Percentiles rank a stretch among this genome's conserved stretches.
Conservation (phyloP, 1,140 invertebrate species). For the Drosophila lowei region DNA sequence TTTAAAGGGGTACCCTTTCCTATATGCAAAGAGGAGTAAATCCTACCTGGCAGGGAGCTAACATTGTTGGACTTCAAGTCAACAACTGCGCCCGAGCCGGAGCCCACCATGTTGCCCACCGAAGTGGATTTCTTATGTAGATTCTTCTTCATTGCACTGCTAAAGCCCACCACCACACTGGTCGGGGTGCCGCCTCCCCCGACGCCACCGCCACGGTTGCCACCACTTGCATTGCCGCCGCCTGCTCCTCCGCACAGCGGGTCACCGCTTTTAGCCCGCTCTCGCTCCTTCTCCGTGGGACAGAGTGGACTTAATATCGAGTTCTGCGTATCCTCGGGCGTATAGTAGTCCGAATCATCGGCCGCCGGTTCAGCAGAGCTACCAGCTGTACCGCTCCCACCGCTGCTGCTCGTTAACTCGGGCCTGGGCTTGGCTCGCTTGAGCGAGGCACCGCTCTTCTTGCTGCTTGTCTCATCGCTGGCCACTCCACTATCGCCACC, state of each 20-base stretch:
- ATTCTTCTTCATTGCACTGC: constrained; percentile 59
- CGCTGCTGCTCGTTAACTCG: constrained; percentile 20
- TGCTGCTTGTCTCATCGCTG: constrained; percentile 30
- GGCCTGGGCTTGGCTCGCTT: constrained; percentile 43
- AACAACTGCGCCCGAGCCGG: constrained; percentile 34
- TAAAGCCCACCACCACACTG: constrained; percentile 58
- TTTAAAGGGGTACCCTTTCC: too few species aligned
- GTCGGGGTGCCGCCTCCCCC: constrained; percentile 10
- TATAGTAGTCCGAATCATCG: constrained; percentile 89
- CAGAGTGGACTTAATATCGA: constrained; percentile 85
- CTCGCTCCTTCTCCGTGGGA: constrained; percentile 44
- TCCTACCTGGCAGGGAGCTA: constrained; percentile 75
- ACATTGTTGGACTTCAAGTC: constrained; percentile 69
- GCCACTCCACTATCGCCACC: neutral
- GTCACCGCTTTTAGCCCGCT: constrained; percentile 70
- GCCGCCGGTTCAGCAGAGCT: constrained; percentile 59
- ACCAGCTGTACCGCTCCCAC: constrained; percentile 9
- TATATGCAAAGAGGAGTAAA: too few species aligned
- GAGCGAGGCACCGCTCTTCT: constrained; percentile 30
- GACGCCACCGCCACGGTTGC: constrained; percentile 14
- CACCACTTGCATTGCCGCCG: constrained; percentile 3
- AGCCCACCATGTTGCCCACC: constrained; percentile 75
- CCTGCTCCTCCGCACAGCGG: constrained; percentile 37
- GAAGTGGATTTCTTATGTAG: constrained; percentile 81
- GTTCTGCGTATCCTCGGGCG: constrained; percentile 87